Evolutionary conservation across 2,888 invertebrate species (phyloP).

Genomic region (Patella caerulea): DNA sequence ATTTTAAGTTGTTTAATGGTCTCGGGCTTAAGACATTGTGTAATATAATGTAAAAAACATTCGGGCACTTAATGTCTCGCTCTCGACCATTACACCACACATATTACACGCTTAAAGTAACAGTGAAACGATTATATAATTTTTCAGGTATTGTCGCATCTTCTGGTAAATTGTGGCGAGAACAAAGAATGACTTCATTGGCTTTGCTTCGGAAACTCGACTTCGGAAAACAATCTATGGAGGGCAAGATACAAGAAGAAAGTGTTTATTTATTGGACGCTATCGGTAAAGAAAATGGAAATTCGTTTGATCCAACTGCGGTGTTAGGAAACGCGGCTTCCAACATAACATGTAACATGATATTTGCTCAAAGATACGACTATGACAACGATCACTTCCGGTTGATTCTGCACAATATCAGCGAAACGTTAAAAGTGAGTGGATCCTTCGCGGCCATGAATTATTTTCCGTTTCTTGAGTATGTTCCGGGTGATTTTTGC

Average conservation of each 20-base stretch:
- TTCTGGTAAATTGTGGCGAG: not conserved
- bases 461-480: not conserved
- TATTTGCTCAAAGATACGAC: not conserved
- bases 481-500: not conserved
- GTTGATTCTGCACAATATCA: not conserved
- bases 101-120: too few relatives aligned
- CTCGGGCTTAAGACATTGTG: too few relatives aligned
- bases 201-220: not conserved
- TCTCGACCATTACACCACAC: too few relatives aligned
- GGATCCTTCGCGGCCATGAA: constrained; percentile 5
- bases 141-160: not conserved
- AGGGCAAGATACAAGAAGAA: constrained; percentile 1
- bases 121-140: not conserved
- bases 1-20: too few relatives aligned
- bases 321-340: not conserved
- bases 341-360: not conserved
- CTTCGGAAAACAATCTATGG: not conserved
- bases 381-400: not conserved
- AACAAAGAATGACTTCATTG: not conserved
- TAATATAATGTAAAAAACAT: too few relatives aligned
- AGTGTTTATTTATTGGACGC: not conserved
- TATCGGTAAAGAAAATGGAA: not conserved
- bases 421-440: not conserved
- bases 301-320: constrained; percentile 9
- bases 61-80: too few relatives aligned